Evolutionary conservation across 2,888 invertebrate species (phyloP).

Genomic region (Andricus curvator): DNA sequence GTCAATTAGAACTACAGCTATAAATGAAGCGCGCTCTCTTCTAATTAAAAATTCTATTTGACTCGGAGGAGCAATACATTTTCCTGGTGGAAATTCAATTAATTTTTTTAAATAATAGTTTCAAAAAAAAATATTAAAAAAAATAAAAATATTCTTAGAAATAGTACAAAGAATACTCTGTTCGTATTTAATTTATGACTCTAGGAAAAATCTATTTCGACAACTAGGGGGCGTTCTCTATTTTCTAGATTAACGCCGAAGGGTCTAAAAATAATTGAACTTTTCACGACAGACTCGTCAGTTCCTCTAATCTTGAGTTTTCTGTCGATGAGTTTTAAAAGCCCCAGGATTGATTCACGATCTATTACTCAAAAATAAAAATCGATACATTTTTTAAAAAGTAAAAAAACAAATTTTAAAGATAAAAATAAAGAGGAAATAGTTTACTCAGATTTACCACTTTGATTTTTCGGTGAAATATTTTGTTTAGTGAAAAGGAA

Average conservation of each 20-base stretch:
- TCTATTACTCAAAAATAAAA: not conserved
- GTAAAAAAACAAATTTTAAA: not conserved
- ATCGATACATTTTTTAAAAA: not conserved
- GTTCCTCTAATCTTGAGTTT: not conserved
- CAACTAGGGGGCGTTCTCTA: not conserved
- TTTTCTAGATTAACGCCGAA: slow-evolving; percentile 13
- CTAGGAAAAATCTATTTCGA: slow-evolving; percentile 15
- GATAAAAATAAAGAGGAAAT: not conserved
- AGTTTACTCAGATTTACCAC: not conserved
- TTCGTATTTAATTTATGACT: slow-evolving; percentile 1
- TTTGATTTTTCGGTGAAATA: not conserved
- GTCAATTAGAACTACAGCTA: not conserved
- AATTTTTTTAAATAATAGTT: not conserved
- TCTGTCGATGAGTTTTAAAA: not conserved
- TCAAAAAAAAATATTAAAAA: too few species aligned
- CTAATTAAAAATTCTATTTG: not conserved
- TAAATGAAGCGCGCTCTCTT: not conserved
- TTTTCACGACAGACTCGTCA: not conserved
- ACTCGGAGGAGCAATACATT: too few species aligned
- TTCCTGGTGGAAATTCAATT: too few species aligned
- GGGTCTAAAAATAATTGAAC: slow-evolving; percentile 36
- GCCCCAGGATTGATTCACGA: not conserved
- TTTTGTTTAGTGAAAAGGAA: not conserved
- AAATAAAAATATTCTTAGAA: too few species aligned
- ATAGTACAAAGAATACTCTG: not conserved